Conservation (phyloP, 2,113 vertebrate genomes). For the Paramisgurnus dabryanus region DNA sequence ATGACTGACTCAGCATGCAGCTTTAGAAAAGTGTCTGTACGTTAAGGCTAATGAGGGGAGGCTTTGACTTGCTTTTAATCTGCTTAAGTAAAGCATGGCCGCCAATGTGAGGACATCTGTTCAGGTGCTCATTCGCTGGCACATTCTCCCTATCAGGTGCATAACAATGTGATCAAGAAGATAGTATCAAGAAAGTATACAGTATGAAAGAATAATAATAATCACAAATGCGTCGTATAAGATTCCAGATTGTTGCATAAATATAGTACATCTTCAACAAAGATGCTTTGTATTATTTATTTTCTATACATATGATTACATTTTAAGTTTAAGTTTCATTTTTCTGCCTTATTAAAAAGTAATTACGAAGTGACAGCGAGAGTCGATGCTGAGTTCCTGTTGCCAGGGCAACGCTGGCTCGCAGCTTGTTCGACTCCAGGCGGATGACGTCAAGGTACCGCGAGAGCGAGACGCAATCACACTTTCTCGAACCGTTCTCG, state of each 20-base stretch:
- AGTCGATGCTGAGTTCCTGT: slow-evolving; percentile 57
- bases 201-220: too few species aligned
- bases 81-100: slow-evolving; percentile 73
- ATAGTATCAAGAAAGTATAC: too few species aligned
- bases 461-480: too few species aligned
- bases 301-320: background rate
- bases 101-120: slow-evolving; percentile 72
- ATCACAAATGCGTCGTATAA: too few species aligned
- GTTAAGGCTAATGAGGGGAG: slow-evolving; percentile 64
- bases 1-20: slow-evolving; percentile 64
- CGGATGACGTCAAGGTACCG: too few species aligned
- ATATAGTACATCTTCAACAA: too few species aligned
- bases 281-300: background rate
- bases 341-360: slow-evolving; percentile 3
- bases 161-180: background rate
- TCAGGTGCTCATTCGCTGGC: background rate
- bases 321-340: background rate
- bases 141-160: background rate
- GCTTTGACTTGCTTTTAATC: slow-evolving; percentile 74
- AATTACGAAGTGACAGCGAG: slow-evolving; percentile 33
- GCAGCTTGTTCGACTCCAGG: slow-evolving; percentile 29
- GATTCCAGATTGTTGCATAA: too few species aligned
- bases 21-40: slow-evolving; percentile 55
- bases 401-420: slow-evolving; percentile 65
- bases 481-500: too few species aligned